phyloP scores from a whole-genome alignment of 1,140 invertebrate species.

The Trachymyrmex septentrionalis region DNA sequence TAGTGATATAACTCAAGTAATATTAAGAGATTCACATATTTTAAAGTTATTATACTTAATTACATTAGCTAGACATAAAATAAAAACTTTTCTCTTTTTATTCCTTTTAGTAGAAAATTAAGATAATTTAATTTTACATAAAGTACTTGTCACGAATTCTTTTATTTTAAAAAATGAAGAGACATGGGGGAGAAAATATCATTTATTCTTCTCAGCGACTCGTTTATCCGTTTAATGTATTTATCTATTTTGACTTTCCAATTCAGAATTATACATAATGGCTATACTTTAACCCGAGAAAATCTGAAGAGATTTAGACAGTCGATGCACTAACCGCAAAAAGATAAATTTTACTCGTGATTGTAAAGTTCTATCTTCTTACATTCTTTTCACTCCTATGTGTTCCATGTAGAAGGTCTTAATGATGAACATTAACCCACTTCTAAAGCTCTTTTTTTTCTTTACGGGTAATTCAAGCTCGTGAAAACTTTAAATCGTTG shows the following conservation, averaged over 20 bases:
- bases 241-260: neutral
- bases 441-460: conserved; percentile 53
- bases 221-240: conserved; percentile 6
- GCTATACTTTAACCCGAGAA: neutral
- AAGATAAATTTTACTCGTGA: conserved; percentile 42
- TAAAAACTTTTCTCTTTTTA: neutral
- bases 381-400: conserved; percentile 24
- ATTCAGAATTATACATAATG: neutral
- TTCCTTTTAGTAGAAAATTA: neutral
- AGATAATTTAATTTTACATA: neutral
- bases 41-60: neutral
- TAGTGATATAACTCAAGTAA: neutral
- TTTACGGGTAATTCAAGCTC: conserved; percentile 17
- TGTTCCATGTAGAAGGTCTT: conserved; percentile 8
- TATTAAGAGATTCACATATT: conserved; percentile 18
- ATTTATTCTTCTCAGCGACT: neutral
- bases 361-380: conserved; percentile 18
- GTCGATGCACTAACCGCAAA: neutral
- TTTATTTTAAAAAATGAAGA: neutral
- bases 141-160: neutral
- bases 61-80: neutral
- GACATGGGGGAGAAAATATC: neutral
- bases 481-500: conserved; percentile 60
- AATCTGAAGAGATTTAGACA: neutral
- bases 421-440: conserved; percentile 66